Conservation (phyloP, 2,797 vertebrate genomes). For the Simalia tracyae region DNA sequence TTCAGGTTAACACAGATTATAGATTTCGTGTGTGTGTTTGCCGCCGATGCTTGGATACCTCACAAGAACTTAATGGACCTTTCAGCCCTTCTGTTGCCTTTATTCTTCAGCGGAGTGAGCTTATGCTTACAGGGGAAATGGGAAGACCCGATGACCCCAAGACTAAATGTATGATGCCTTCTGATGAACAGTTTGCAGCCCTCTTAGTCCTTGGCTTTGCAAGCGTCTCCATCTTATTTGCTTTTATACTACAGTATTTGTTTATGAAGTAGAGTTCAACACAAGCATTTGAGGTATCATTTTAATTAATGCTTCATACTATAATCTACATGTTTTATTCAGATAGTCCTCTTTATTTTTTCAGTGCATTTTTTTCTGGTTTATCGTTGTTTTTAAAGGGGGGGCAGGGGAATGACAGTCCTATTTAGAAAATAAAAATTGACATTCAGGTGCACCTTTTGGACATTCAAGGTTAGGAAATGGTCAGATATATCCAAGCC, state of each 20-base stretch:
- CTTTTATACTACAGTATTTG: constrained; percentile 97
- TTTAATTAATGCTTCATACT: constrained; percentile 83
- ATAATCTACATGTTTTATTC: constrained; percentile 81
- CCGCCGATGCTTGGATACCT: constrained; percentile 89
- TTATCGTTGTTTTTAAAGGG: constrained; percentile 17
- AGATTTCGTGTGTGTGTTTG: constrained; percentile 92
- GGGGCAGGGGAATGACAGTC: background rate
- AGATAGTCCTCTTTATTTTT: constrained; percentile 72
- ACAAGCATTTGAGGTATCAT: constrained; percentile 80
- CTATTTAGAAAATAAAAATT: constrained; percentile 76
- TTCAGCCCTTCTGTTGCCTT: constrained; percentile 92
- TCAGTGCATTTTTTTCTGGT: constrained; percentile 77
- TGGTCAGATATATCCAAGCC: constrained; percentile 74
- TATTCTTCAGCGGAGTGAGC: constrained; percentile 81
- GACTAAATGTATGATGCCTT: constrained; percentile 83
- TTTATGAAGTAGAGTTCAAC: constrained; percentile 89
- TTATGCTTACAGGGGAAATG: constrained; percentile 74
- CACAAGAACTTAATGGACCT: constrained; percentile 92
- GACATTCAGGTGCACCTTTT: constrained; percentile 84
- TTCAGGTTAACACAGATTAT: constrained; percentile 95
- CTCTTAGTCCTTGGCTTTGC: constrained; percentile 92
- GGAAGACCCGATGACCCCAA: constrained; percentile 73
- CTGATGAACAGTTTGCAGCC: constrained; percentile 93
- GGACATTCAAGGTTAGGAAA: constrained; percentile 85
- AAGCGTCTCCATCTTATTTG: constrained; percentile 90